Percentiles rank a stretch among this genome's conserved stretches.
phyloP scores from a whole-genome alignment of 2,888 invertebrate genomes.

The Drosophila leonis region DNA sequence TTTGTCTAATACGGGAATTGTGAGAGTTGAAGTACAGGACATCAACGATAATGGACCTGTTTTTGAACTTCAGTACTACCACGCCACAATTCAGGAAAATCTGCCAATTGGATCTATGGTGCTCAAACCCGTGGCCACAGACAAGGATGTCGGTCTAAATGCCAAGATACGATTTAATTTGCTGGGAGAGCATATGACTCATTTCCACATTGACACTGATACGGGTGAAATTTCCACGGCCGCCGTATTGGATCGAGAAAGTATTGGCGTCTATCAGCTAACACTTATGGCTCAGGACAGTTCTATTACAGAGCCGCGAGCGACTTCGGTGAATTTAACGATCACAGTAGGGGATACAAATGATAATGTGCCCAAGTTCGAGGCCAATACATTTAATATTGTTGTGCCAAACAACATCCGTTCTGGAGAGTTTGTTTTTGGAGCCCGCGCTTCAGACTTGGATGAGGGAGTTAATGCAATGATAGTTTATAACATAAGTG shows the following conservation, averaged over 20 bases:
- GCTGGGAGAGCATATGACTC: slow-evolving; percentile 92
- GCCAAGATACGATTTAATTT: slow-evolving; percentile 94
- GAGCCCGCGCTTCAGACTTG: slow-evolving; percentile 93
- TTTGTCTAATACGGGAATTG: slow-evolving; percentile 95
- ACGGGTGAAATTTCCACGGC: slow-evolving; percentile 93
- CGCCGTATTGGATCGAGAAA: slow-evolving; percentile 92
- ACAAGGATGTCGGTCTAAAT: slow-evolving; percentile 93
- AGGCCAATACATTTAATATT: slow-evolving; percentile 90
- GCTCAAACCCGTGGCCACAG: slow-evolving; percentile 91
- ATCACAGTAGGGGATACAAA: slow-evolving; percentile 93
- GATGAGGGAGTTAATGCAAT: slow-evolving; percentile 93
- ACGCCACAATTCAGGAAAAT: slow-evolving; percentile 93
- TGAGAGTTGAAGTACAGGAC: slow-evolving; percentile 95
- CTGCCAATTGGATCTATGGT: slow-evolving; percentile 91
- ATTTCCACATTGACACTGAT: slow-evolving; percentile 92
- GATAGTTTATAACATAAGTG: slow-evolving; percentile 91
- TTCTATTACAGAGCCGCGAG: slow-evolving; percentile 93
- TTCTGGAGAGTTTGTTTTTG: slow-evolving; percentile 94
- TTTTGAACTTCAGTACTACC: slow-evolving; percentile 93
- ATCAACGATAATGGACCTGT: slow-evolving; percentile 97
- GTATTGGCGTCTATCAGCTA: slow-evolving; percentile 91
- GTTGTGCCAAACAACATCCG: slow-evolving; percentile 93
- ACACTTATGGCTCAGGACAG: slow-evolving; percentile 95
- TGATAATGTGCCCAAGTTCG: slow-evolving; percentile 93
- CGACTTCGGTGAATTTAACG: slow-evolving; percentile 93